Conservation (phyloP, 2,113 vertebrate species). For the Taurulus bubalis region DNA sequence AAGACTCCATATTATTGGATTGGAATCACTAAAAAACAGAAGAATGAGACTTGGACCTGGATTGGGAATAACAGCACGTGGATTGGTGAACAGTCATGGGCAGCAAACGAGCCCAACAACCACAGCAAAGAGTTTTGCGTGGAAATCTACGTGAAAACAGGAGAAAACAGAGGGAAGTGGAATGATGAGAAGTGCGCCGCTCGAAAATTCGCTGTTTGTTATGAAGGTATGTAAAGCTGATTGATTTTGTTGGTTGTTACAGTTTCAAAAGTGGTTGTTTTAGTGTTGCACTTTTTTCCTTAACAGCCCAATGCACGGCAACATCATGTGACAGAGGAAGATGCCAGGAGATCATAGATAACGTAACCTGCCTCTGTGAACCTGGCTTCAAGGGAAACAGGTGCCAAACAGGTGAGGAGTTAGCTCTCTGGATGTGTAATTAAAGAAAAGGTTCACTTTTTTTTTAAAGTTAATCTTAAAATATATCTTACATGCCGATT, state of each 20-base stretch:
- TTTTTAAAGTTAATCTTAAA: not conserved
- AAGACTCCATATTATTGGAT: conserved; percentile 89
- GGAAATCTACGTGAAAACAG: conserved; percentile 88
- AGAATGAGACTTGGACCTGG: conserved; percentile 86
- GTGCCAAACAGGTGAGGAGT: conserved; percentile 67
- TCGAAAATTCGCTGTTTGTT: conserved; percentile 62
- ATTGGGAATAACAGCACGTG: conserved; percentile 84
- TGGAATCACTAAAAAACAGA: conserved; percentile 83
- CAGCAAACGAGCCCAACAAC: conserved; percentile 86
- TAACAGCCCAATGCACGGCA: conserved; percentile 70
- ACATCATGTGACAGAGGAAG: conserved; percentile 60
- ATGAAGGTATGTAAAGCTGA: conserved; percentile 47
- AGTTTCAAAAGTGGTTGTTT: not conserved
- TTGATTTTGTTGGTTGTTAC: not conserved
- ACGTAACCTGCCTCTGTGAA: conserved; percentile 68
- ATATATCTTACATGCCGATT: not conserved
- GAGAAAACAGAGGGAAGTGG: conserved; percentile 82
- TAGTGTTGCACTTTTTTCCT: conserved; percentile 1
- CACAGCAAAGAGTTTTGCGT: conserved; percentile 88
- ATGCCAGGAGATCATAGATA: conserved; percentile 71
- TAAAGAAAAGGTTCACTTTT: not conserved
- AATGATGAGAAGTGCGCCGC: conserved; percentile 87
- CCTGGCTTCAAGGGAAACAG: conserved; percentile 63
- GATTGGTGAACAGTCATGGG: conserved; percentile 87
- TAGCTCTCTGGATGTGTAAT: not conserved